Evolutionary conservation across 92 coral and sea anemone species (phyloP).

Genomic region (Meandrina meandrites): DNA sequence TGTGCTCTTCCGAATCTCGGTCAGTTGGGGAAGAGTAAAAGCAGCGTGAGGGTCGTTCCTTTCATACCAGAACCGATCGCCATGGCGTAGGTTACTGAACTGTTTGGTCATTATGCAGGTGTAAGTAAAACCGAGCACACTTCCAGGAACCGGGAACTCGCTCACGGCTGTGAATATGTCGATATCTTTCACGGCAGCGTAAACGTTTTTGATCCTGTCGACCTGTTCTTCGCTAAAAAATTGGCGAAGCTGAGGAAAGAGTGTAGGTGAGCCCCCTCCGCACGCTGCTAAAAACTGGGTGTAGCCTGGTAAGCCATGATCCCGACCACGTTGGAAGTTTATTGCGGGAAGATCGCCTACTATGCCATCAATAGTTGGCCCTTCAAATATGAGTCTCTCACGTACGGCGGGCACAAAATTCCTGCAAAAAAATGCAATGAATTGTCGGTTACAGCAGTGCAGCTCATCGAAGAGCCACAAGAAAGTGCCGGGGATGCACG

Average conservation of each 20-base stretch:
- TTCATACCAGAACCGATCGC: conserved; percentile 54
- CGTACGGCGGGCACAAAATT: conserved; percentile 21
- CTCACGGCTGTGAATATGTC: conserved; percentile 34
- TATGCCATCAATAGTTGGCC: background rate
- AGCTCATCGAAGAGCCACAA: no score
- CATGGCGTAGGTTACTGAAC: conserved; percentile 7
- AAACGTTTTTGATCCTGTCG: background rate
- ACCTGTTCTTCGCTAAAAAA: background rate
- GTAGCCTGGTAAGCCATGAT: conserved; percentile 84
- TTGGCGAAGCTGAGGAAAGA: background rate
- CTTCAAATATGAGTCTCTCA: conserved; percentile 39
- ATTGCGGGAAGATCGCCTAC: conserved; percentile 77
- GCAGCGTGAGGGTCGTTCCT: background rate
- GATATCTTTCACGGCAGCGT: background rate
- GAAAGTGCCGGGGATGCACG: no score
- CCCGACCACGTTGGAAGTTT: conserved; percentile 92
- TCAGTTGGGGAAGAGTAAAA: conserved; percentile 4
- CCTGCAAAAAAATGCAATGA: background rate
- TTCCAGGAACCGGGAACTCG: background rate
- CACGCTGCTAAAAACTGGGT: background rate
- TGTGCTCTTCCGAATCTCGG: background rate
- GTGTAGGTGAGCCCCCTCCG: background rate
- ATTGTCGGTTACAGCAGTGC: no score
- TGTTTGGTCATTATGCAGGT: conserved; percentile 13
- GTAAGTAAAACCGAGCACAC: conserved; percentile 26